Percentiles rank a stretch among this genome's conserved stretches.
phyloP scores from a whole-genome alignment of 92 coral and sea anemone genomes.

The Porites lobata region DNA sequence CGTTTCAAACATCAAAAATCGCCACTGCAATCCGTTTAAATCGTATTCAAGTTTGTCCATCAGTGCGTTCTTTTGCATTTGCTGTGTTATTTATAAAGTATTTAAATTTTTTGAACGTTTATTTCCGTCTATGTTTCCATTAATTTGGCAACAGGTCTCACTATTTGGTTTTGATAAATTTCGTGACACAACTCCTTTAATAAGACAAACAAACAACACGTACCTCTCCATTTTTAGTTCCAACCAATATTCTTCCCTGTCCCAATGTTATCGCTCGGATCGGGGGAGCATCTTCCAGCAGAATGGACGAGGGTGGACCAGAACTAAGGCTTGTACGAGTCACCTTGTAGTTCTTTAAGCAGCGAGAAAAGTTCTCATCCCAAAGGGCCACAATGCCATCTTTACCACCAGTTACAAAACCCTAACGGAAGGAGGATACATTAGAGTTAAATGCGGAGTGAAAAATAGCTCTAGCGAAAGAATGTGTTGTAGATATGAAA shows the following conservation, averaged over 20 bases:
- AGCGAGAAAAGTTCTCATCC: constrained; percentile 95
- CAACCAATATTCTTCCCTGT: constrained; percentile 95
- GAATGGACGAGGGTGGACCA: constrained; percentile 79
- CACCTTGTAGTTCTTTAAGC: constrained; percentile 94
- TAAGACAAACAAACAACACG: background rate
- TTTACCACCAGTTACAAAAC: constrained; percentile 98
- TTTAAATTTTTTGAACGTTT: too few species aligned
- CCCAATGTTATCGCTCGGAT: constrained; percentile 97
- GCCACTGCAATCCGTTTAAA: too few species aligned
- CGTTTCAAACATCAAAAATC: too few species aligned
- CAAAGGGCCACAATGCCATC: constrained; percentile 95
- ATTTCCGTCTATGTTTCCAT: too few species aligned
- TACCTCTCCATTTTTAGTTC: constrained; percentile 98
- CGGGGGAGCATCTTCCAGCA: constrained; percentile 89
- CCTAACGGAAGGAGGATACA: constrained; percentile 49
- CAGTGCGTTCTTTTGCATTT: too few species aligned
- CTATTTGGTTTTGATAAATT: background rate
- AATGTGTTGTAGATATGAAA: background rate
- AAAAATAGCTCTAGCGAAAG: background rate
- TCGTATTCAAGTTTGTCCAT: too few species aligned
- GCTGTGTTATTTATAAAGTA: too few species aligned
- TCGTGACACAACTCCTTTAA: background rate
- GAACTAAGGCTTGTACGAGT: constrained; percentile 86
- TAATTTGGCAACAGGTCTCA: too few species aligned
- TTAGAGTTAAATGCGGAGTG: background rate